phyloP scores from a whole-genome alignment of 1,140 invertebrate species.

The Drosophila lowei region DNA sequence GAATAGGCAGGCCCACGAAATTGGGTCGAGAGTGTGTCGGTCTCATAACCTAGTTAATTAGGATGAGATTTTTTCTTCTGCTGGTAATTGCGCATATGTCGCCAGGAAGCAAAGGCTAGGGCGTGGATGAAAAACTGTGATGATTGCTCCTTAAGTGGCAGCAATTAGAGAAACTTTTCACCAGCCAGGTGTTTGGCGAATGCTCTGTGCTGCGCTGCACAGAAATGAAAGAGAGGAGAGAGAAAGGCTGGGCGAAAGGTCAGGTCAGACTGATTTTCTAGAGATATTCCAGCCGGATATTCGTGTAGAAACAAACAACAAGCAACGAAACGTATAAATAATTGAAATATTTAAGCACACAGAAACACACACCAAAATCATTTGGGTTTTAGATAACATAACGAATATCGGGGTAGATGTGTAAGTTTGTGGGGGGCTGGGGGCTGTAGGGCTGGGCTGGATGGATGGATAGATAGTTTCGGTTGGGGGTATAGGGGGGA shows the following conservation, averaged over 20 bases:
- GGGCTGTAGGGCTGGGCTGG: background rate
- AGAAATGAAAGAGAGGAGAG: no score
- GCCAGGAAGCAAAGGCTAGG: constrained; percentile 1
- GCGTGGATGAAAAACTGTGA: constrained; percentile 36
- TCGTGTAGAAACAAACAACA: constrained; percentile 5
- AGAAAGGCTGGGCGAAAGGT: no score
- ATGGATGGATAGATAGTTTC: background rate
- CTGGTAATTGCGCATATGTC: constrained; percentile 35
- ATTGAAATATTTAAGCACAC: constrained; percentile 50
- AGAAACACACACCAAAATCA: constrained; percentile 42
- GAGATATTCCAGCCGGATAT: no score
- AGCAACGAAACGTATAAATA: constrained; percentile 38
- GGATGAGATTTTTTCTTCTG: constrained; percentile 26
- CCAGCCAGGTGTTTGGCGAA: constrained; percentile 17
- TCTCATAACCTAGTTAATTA: constrained; percentile 60
- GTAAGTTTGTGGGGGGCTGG: background rate
- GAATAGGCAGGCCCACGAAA: constrained; percentile 35
- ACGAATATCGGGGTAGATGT: constrained; percentile 5
- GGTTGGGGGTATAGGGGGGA: no score
- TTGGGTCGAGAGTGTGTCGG: constrained; percentile 51
- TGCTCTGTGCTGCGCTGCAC: background rate
- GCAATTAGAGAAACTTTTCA: constrained; percentile 64
- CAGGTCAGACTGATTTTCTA: no score
- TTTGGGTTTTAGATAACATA: constrained; percentile 39
- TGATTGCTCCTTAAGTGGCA: constrained; percentile 68